Base-by-base conservation (phyloP, 1,140 invertebrate genomes). In the Drosophila paulistorum region DNA sequence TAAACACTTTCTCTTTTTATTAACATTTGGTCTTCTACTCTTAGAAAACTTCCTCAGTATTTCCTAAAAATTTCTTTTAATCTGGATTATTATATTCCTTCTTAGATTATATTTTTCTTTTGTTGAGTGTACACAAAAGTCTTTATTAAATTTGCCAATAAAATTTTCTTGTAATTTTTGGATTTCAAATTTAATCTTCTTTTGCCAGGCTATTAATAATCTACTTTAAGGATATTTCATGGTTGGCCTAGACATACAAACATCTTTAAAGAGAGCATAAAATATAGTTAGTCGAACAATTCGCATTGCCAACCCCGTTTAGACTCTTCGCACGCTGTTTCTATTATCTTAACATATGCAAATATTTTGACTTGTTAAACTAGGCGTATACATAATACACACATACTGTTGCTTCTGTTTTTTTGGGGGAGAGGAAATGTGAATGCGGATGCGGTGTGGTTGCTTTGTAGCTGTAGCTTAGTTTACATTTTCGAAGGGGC, bases 331-430 rank as follows among this genome's bases (percentile, higher is more conserved):
- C 37, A 39, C 37, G 11, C 37, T 39, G 11, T 39, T 13, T 48
- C 45, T 68, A 51, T 59, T 17, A 37, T 37, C 33, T 76, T 63
- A 79, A 70, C 82, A 83, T 79, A 83, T 86, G 82, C 74, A 87
- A 87, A 87, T 87, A 89, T 87, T 87, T 74, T 65, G 63, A 7
- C 20, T 60, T 41, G 51, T 68, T 73, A 79, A 70, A 77, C 73
- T 51, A 57, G 62, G 81, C 83, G 83, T 79, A 86, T 86, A 80
- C 79, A 51, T 66, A 86, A 87, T 86, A 66, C 45, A 60, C 61
- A 48, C 35, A 37, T 67, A 55, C 64, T 69, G 75, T 72, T 69
- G 67, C 64, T 62, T 20, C 63, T 51, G 30, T 51, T 33, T 30
- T 30, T 30, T 30, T 26, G 23, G 23, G 14, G 14, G 51, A 7